Base-by-base conservation (phyloP, 2,888 invertebrate species). In the Serrognathus titanus region DNA sequence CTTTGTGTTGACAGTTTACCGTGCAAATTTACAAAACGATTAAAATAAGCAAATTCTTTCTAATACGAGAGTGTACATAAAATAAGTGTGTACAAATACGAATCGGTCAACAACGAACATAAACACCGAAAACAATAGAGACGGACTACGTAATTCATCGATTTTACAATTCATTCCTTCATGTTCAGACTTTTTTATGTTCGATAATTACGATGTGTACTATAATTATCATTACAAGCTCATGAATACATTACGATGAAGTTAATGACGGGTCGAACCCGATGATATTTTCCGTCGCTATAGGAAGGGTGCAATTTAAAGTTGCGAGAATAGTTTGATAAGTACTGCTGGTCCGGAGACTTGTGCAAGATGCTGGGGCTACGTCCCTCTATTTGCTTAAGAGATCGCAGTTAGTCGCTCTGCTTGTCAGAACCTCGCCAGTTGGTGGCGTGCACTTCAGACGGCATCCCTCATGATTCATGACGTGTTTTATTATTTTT, bases 11-110 rank as follows among this genome's bases (percentile, higher is more conserved):
- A 61, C 61, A 63, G 63, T 68, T 68, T 68, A 61, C 67, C 62
- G 59, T 67, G 66, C 67, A 70, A 70, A 70, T 70, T 69, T 70
- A 68, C 70, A 66, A 64, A 69, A 68, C 68, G 70, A 70, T 70
- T 70, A 69, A 63, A 67, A 66, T 66, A 52, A 52, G 57, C 52
- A 48, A 52, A 52, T 57, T 52, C 57, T 57, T 48, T 57, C 48
- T 48, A 48, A 52, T 48, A 31, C 47, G 40, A 51, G 50, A 51
- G 55, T 50, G 58, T 57, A 53, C 43, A 57, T 48, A 53, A 38
- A 55, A 61, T 53, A 55, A 59, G 60, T 59, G 55, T 60, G 62
- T 57, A 63, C 63, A 62, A 63, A 64, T 61, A 59, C 56, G 55
- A 63, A 61, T 60, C 58, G 58, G 63, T 64, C 64, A 64, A 64